Percentiles rank a stretch among this genome's conserved stretches.
phyloP scores from a whole-genome alignment of 2,113 vertebrate species.

The Orcinus orca region DNA sequence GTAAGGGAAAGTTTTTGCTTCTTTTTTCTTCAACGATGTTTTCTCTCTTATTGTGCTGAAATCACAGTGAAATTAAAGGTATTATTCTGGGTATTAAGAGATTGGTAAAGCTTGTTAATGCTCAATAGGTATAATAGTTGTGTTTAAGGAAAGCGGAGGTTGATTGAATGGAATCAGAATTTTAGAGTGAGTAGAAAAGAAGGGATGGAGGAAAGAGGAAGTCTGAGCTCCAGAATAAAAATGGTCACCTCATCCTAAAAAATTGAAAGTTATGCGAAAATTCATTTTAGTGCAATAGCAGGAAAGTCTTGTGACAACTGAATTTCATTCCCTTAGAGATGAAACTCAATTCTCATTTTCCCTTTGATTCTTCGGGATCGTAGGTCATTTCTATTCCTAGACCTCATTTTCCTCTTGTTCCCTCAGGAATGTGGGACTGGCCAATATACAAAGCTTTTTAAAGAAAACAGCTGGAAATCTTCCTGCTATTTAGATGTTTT shows the following conservation, averaged over 20 bases:
- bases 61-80: slow-evolving; percentile 9
- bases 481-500: slow-evolving; percentile 28
- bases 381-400: slow-evolving; percentile 39
- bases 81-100: not conserved
- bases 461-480: slow-evolving; percentile 35
- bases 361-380: not conserved
- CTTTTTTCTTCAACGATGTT: not conserved
- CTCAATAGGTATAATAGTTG: not conserved
- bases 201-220: not conserved
- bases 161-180: not conserved
- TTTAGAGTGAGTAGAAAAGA: not conserved
- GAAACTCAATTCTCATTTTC: not conserved
- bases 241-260: not conserved
- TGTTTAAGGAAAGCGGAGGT: slow-evolving; percentile 26
- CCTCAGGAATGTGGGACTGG: slow-evolving; percentile 32
- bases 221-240: slow-evolving; percentile 5
- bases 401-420: slow-evolving; percentile 20
- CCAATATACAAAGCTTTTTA: not conserved
- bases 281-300: not conserved
- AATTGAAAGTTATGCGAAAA: not conserved
- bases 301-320: not conserved
- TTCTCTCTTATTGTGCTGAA: not conserved
- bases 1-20: not conserved
- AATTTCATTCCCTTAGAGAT: not conserved
- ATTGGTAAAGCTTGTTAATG: not conserved